Percentiles rank a stretch among this genome's conserved stretches.
These are phyloP conservation scores for Scomber colias DNA, from an alignment of 2,113 vertebrate genomes.

Conservation along the genomic window DNA sequence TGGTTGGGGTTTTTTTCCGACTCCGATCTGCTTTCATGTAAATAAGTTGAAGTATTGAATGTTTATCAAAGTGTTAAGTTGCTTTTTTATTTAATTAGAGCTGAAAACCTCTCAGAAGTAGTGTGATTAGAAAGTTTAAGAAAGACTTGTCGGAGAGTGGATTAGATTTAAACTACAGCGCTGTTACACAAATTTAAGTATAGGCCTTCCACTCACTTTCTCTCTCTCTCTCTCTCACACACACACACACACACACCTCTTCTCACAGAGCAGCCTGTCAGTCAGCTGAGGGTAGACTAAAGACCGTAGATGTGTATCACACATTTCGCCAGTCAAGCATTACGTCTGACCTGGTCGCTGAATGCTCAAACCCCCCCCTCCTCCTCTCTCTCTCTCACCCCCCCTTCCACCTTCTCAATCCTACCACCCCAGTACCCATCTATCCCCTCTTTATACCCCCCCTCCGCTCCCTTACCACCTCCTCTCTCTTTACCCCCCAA, in stretches of 20 bases:
- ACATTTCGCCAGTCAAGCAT: constrained; percentile 74
- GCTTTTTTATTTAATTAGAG: not conserved
- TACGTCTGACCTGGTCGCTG: constrained; percentile 73
- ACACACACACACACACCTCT: constrained; percentile 43
- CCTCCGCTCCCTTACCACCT: not conserved
- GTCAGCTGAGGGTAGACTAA: constrained; percentile 67
- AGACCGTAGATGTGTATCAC: constrained; percentile 78
- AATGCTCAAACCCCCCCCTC: constrained; percentile 48
- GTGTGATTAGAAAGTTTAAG: no score
- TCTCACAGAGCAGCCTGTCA: constrained; percentile 65
- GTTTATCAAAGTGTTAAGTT: rapidly evolving
- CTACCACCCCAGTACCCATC: constrained; percentile 14
- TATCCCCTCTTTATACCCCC: constrained; percentile 27
- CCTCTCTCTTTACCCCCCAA: constrained; percentile 18
- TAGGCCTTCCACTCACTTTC: not conserved
- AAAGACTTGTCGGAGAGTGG: no score
- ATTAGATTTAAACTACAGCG: no score
- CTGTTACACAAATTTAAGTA: constrained; percentile 3
- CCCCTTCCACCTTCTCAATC: not conserved
- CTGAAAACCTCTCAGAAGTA: no score
- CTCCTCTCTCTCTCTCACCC: not conserved
- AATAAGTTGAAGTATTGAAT: not conserved
- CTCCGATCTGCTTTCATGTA: not conserved
- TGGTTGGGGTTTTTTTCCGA: not conserved
- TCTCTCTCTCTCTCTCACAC: constrained; percentile 30